Percentiles rank a stretch among this genome's conserved stretches.
phyloP scores from a whole-genome alignment of 53 echinoderm and acorn worm species.

The Astropecten irregularis region DNA sequence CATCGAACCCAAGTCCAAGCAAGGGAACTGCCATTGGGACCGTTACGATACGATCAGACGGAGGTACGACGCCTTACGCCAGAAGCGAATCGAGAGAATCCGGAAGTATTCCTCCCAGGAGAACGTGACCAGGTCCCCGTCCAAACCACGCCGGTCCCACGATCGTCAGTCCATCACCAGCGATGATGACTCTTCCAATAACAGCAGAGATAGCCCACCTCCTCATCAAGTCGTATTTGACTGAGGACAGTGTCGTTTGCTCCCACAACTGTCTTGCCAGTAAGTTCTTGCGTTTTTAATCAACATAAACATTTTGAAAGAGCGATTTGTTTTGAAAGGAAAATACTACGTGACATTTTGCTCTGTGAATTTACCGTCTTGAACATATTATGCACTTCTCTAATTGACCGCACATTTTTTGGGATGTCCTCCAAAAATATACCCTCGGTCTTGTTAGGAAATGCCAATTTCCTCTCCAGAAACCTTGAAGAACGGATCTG shows the following conservation, averaged over 20 bases:
- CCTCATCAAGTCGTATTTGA: conserved; percentile 29
- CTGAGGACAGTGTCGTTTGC: neutral
- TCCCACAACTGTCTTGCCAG: neutral
- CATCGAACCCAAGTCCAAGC: conserved; percentile 52
- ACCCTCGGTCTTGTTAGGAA: neutral
- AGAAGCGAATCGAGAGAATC: conserved; percentile 44
- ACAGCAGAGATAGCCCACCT: conserved; percentile 41
- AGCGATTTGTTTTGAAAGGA: neutral
- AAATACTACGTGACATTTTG: neutral
- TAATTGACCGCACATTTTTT: too few species aligned
- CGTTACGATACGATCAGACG: conserved; percentile 84
- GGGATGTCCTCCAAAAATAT: too few species aligned
- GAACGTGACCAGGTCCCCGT: conserved; percentile 31
- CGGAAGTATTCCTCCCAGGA: conserved; percentile 47
- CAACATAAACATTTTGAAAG: neutral
- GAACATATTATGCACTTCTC: neutral
- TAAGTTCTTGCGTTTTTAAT: neutral
- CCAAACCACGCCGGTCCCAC: conserved; percentile 29
- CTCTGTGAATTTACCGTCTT: neutral
- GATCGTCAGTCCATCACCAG: conserved; percentile 54
- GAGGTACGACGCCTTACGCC: conserved; percentile 82
- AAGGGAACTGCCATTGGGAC: conserved; percentile 74
- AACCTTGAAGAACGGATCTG: neutral
- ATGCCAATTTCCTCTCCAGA: neutral
- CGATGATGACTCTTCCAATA: conserved; percentile 48